phyloP scores from a whole-genome alignment of 2,113 vertebrate species.

The Microcebus jonahi region DNA sequence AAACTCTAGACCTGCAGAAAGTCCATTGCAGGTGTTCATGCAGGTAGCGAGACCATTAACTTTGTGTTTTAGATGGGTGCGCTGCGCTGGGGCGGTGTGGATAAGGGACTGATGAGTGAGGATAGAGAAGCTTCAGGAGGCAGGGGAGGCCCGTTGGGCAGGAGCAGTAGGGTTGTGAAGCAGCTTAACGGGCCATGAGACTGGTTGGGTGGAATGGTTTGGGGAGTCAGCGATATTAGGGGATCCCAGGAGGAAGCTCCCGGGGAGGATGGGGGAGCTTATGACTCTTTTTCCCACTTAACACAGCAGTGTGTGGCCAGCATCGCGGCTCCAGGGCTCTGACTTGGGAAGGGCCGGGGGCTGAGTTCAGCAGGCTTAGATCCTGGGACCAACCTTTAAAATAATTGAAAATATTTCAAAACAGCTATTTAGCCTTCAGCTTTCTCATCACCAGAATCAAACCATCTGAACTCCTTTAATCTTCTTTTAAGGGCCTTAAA shows the following conservation, averaged over 20 bases:
- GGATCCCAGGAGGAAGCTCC: neutral
- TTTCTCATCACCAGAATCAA: constrained; percentile 18
- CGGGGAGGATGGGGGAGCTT: rapidly evolving
- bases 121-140: neutral
- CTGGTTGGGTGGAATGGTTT: neutral
- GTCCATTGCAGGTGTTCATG: neutral
- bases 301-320: neutral
- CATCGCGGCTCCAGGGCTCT: neutral
- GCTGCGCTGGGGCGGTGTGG: neutral
- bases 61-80: neutral
- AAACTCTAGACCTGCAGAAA: neutral
- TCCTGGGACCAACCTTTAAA: neutral
- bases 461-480: constrained; percentile 18
- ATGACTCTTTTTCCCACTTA: neutral
- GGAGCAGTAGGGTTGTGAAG: neutral
- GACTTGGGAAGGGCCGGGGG: neutral
- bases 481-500: neutral
- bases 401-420: neutral
- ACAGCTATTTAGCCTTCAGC: neutral
- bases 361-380: neutral
- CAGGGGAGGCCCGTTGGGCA: neutral
- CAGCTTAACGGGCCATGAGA: neutral
- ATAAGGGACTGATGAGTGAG: neutral
- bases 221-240: too few relatives aligned
- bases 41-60: neutral